These are phyloP conservation scores for Sorex fumeus DNA, from an alignment of 2,113 vertebrate genomes.

Conservation along the genomic window DNA sequence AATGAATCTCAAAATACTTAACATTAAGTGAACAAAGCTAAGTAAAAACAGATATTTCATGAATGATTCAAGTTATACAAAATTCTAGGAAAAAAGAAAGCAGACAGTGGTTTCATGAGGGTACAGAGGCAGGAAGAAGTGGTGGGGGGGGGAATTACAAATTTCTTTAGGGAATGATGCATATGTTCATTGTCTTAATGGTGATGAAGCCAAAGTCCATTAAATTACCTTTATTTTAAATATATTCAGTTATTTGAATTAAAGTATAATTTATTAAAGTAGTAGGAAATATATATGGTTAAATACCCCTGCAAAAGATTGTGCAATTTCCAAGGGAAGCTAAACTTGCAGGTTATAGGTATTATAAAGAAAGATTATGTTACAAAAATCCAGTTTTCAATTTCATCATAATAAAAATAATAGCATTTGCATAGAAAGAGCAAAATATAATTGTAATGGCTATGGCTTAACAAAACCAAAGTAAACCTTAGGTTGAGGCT, in stretches of 20 bases:
- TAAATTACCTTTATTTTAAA: background rate
- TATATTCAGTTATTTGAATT: background rate
- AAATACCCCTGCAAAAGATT: background rate
- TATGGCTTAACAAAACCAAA: background rate
- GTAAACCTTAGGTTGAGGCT: background rate
- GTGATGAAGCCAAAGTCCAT: background rate
- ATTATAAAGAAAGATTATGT: slow-evolving; percentile 11
- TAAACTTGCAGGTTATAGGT: background rate
- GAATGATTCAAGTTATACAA: background rate
- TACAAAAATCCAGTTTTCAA: slow-evolving; percentile 29
- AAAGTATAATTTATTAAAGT: background rate
- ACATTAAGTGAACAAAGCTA: background rate
- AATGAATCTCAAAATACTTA: slow-evolving; percentile 37
- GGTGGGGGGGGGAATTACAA: background rate
- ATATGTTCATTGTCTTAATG: background rate
- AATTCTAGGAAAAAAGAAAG: slow-evolving; percentile 15
- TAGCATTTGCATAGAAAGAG: background rate
- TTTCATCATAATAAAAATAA: background rate
- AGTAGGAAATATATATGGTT: background rate
- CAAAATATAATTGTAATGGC: background rate
- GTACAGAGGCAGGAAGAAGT: background rate
- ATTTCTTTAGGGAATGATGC: background rate
- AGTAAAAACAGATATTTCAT: background rate
- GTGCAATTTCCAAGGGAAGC: slow-evolving; percentile 31
- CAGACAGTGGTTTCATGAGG: background rate